Conservation (phyloP, 2,113 vertebrate genomes). For the Opisthocomus hoazin region DNA sequence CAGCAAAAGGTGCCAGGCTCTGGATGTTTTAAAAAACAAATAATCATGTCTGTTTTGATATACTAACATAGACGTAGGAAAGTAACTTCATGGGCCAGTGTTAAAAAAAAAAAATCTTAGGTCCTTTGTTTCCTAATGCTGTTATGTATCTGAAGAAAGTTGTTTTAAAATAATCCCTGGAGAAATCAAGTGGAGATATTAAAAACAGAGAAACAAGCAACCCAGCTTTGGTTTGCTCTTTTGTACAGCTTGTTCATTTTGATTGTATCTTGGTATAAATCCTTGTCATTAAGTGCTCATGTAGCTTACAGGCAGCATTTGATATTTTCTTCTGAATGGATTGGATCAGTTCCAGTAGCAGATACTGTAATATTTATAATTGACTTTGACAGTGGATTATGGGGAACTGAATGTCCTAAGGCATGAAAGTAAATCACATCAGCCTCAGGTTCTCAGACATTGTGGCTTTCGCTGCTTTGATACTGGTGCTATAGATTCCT, state of each 20-base stretch:
- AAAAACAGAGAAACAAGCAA: not conserved
- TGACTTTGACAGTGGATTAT: constrained; percentile 28
- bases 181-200: not conserved
- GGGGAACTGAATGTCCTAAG: constrained; percentile 25
- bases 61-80: not conserved
- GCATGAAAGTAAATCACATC: constrained; percentile 27
- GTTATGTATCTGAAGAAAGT: constrained; percentile 1
- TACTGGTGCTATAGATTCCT: not conserved
- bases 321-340: constrained; percentile 41
- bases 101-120: not conserved
- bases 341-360: not conserved
- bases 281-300: not conserved
- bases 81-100: not conserved
- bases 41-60: not conserved
- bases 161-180: not conserved
- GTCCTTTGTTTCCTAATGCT: not conserved
- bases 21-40: not conserved
- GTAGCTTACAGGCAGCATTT: constrained; percentile 1
- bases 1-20: not conserved
- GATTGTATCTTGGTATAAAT: constrained; percentile 38
- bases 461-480: not conserved
- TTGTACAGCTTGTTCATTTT: constrained; percentile 36
- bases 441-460: not conserved
- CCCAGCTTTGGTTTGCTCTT: constrained; percentile 16
- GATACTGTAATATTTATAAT: constrained; percentile 51